phyloP scores from a whole-genome alignment of 2,888 invertebrate genomes.

The Tachystola acroxantha region DNA sequence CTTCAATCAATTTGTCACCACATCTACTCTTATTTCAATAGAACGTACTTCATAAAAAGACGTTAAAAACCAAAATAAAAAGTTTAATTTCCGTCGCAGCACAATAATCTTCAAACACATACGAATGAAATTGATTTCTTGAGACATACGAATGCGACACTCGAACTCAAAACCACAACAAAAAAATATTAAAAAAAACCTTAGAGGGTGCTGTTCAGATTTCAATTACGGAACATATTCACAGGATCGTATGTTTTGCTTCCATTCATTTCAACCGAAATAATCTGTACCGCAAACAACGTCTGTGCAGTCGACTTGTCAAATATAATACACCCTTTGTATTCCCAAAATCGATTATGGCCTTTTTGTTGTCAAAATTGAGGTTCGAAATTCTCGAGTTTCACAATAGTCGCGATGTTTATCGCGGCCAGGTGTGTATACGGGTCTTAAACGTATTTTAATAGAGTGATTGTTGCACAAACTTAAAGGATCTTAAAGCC shows the following conservation, averaged over 20 bases:
- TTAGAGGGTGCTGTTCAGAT: conserved; percentile 55
- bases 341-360: conserved; percentile 72
- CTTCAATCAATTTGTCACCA: conserved; percentile 9
- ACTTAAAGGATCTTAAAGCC: conserved; percentile 7
- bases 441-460: conserved; percentile 70
- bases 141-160: conserved; percentile 32
- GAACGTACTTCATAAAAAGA: conserved; percentile 5
- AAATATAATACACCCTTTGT: conserved; percentile 74
- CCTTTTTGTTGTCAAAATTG: conserved; percentile 78
- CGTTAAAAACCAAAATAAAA: conserved; percentile 11
- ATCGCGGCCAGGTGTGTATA: conserved; percentile 66
- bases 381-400: conserved; percentile 72
- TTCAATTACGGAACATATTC: conserved; percentile 72
- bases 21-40: conserved; percentile 4
- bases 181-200: conserved; percentile 52
- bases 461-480: conserved; percentile 46
- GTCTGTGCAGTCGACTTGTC: conserved; percentile 72
- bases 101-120: conserved; percentile 4
- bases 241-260: conserved; percentile 69
- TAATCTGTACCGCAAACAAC: conserved; percentile 77
- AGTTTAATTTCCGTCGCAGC: conserved; percentile 13
- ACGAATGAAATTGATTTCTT: conserved; percentile 24
- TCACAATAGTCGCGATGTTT: conserved; percentile 73
- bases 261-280: conserved; percentile 76
- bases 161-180: conserved; percentile 27